These are phyloP conservation scores for Hypocryptadius cinnamomeus DNA, from an alignment of 2,113 vertebrate genomes.

Conservation along the genomic window DNA sequence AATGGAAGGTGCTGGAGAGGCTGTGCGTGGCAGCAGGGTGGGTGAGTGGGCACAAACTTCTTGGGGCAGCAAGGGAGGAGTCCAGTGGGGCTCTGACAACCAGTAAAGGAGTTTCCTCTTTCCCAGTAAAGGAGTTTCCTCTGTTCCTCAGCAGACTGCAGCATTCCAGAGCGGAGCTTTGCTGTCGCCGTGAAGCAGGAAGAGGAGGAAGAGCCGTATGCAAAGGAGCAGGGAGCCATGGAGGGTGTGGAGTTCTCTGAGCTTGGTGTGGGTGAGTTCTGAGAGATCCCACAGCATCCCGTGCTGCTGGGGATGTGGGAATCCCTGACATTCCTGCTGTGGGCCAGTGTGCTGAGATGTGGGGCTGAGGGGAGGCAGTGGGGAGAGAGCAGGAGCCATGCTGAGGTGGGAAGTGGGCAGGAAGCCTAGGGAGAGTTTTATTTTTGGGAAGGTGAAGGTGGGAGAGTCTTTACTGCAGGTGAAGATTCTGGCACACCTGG, in stretches of 20 bases:
- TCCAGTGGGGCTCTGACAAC: too few species aligned
- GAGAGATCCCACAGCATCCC: accelerated
- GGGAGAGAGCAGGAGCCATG: not conserved
- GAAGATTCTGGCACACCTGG: not conserved
- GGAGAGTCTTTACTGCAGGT: not conserved
- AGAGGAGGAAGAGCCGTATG: not conserved
- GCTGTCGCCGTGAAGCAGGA: not conserved
- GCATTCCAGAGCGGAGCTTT: not conserved
- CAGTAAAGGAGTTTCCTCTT: not conserved
- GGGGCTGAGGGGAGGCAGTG: not conserved
- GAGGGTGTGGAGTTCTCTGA: not conserved
- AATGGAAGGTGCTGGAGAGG: not conserved
- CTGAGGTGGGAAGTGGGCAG: not conserved
- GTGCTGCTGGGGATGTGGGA: not conserved
- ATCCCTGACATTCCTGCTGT: not conserved
- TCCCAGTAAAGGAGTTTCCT: not conserved
- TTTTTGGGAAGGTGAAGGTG: not conserved
- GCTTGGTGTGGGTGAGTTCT: not conserved
- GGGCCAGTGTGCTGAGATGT: not conserved
- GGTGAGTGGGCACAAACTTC: not conserved
- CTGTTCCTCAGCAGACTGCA: not conserved
- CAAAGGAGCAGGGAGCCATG: not conserved
- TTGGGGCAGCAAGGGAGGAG: not conserved
- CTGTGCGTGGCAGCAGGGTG: accelerated
- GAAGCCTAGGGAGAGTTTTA: not conserved